Evolutionary conservation across 1,140 invertebrate genomes (phyloP).

Genomic region (Probaryconus sp.): DNA sequence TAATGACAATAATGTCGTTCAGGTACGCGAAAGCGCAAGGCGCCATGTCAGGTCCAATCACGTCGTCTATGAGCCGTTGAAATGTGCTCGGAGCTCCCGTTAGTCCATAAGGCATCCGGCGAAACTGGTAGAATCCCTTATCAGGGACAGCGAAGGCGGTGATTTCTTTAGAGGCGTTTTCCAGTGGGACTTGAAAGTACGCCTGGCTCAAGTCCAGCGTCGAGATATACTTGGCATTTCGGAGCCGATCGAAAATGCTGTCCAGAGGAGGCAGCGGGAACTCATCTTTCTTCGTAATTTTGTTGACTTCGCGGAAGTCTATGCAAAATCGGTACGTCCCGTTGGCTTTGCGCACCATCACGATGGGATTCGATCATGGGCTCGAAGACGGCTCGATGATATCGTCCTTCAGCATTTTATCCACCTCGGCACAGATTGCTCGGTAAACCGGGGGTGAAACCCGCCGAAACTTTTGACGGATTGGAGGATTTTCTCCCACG

Average conservation of each 20-base stretch:
- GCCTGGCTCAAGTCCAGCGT: conserved; percentile 60
- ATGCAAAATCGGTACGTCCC: conserved; percentile 23
- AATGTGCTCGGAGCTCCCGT: conserved; percentile 61
- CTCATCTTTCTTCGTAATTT: not conserved
- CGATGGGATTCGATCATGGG: conserved; percentile 31
- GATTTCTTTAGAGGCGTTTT: conserved; percentile 13
- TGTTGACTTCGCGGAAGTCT: conserved; percentile 20
- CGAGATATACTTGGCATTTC: conserved; percentile 53
- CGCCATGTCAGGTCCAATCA: conserved; percentile 25
- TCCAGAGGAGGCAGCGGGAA: conserved; percentile 1
- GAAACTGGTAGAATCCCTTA: conserved; percentile 51
- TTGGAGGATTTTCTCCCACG: not conserved
- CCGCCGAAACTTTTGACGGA: not conserved
- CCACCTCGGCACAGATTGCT: conserved; percentile 4
- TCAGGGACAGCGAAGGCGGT: conserved; percentile 34
- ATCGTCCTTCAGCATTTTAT: not conserved
- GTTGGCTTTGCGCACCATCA: conserved; percentile 56
- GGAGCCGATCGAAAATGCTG: conserved; percentile 57
- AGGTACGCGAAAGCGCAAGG: conserved; percentile 46
- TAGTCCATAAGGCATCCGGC: conserved; percentile 71
- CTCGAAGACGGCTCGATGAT: conserved; percentile 1
- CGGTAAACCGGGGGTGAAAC: not conserved
- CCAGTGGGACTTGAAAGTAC: conserved; percentile 61
- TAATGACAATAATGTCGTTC: conserved; percentile 60
- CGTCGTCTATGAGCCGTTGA: conserved; percentile 53